Percentiles rank a stretch among this genome's conserved stretches.
Evolutionary conservation across 2,888 invertebrate species (phyloP).

Genomic region (Hermaeophaga mercurialis): DNA sequence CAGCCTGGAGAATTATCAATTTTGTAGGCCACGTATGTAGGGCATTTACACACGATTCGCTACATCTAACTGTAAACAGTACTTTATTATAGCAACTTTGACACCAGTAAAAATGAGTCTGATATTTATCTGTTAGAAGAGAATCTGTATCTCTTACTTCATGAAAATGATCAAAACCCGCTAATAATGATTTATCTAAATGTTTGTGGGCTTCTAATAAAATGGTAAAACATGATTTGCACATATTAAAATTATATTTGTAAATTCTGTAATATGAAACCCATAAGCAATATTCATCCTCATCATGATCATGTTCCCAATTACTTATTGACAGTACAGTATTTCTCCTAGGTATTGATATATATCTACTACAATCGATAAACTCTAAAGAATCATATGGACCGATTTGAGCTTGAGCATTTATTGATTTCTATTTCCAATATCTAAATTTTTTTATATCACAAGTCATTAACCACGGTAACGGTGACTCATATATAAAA

Average conservation of each 20-base stretch:
- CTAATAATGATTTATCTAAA: background rate
- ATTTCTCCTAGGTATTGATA: too few relatives aligned
- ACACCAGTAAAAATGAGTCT: background rate
- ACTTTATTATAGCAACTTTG: constrained; percentile 1
- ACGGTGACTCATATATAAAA: background rate
- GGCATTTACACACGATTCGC: too few relatives aligned
- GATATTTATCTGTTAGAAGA: background rate
- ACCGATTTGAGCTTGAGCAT: too few relatives aligned
- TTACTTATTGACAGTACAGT: too few relatives aligned
- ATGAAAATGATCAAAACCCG: background rate
- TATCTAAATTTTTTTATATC: too few relatives aligned
- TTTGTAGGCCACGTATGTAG: too few relatives aligned
- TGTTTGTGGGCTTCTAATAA: background rate
- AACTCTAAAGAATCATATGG: background rate
- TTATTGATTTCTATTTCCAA: too few relatives aligned
- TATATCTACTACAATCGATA: too few relatives aligned
- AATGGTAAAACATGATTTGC: background rate
- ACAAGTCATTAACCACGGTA: background rate
- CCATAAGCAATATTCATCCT: constrained; percentile 6
- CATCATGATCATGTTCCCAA: background rate
- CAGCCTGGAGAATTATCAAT: too few relatives aligned
- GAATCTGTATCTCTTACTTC: background rate
- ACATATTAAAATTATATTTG: background rate
- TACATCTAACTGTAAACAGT: background rate
- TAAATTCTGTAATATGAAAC: background rate